Evolutionary conservation across 2,888 invertebrate species (phyloP), one percentile per base, ranked within the genome.

Genomic region (Stramonita haemastoma): DNA sequence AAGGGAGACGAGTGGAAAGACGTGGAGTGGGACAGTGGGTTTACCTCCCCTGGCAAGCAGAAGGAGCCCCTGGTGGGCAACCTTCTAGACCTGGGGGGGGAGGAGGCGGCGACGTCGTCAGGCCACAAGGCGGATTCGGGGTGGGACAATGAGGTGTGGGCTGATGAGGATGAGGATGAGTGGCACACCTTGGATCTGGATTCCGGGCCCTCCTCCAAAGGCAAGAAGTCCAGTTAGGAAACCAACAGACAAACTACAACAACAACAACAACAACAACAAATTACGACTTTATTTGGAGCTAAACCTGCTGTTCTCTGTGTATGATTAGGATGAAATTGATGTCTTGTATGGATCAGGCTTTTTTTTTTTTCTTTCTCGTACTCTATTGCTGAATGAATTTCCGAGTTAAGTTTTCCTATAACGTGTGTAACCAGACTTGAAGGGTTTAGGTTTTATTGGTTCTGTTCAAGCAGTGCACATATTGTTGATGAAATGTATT

Each of bases 61-160:
- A 94, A 93, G 79, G 93, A 95, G 87, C 95, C 94, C 29, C 92
- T 93, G 73, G 94, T 94, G 34, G 95, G 94, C 22, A 95, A 95
- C 92, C 91, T 95, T 81, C 89, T 95, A 56, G 94, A 95, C 91
- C 91, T 95, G 77, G 94, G 94, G 86, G 92, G 91, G n/a, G 93
- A 93, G 81, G 93, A 92, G 56, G 73, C 84, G 6, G 36, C 77
- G 0, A 60, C n/a, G 17, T 4, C 17, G 6, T 5, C 22, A 0
- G 36, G 34, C 32, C 26, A 34, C 36, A 88, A 88, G 11, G 73
- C 89, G 32, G 15, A 73, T 11, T 84, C 89, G 15, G 89, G 94
- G 13, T 95, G 95, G 95, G 94, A 95, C 91, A 95, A 95, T 92
- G 95, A 95, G 73, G 94, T 94, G 17, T 95, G 95, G 95, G 95